Conservation (phyloP, 2,888 invertebrate species). For the Tenthredo scrophulariae region DNA sequence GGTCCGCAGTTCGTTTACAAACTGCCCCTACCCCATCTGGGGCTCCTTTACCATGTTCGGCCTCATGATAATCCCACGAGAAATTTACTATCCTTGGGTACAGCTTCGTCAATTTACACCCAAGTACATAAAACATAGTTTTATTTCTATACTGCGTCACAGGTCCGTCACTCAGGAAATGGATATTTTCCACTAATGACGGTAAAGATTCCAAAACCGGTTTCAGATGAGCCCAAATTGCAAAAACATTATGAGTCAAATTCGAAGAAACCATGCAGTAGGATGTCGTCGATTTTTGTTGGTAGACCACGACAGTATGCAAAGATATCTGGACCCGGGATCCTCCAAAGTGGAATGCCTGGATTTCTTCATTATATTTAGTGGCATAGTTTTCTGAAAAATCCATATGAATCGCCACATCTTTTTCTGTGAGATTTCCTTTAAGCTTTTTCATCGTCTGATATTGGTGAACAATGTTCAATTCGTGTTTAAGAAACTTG, state of each 20-base stretch:
- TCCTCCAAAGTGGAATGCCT: conserved; percentile 57
- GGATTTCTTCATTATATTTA: background rate
- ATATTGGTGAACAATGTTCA: too few relatives aligned
- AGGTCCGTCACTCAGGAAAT: conserved; percentile 63
- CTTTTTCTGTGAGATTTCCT: too few relatives aligned
- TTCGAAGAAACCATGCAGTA: conserved; percentile 64
- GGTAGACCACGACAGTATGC: conserved; percentile 58
- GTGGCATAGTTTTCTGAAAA: too few relatives aligned
- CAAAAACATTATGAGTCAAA: conserved; percentile 65
- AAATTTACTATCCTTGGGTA: conserved; percentile 62
- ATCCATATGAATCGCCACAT: conserved; percentile 48
- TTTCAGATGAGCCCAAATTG: conserved; percentile 68
- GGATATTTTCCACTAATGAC: conserved; percentile 60
- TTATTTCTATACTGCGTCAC: conserved; percentile 71
- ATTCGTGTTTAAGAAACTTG: too few relatives aligned
- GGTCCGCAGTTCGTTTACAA: conserved; percentile 71
- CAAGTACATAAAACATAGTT: conserved; percentile 67
- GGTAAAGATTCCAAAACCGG: conserved; percentile 62
- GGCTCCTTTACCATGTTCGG: conserved; percentile 70
- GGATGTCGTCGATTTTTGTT: background rate
- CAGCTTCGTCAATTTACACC: conserved; percentile 63
- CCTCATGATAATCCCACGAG: conserved; percentile 67
- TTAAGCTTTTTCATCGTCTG: too few relatives aligned
- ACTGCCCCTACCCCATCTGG: conserved; percentile 70
- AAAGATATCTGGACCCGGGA: conserved; percentile 56